Conservation (phyloP, 2,888 invertebrate genomes). For the Mythimna ferrago region DNA sequence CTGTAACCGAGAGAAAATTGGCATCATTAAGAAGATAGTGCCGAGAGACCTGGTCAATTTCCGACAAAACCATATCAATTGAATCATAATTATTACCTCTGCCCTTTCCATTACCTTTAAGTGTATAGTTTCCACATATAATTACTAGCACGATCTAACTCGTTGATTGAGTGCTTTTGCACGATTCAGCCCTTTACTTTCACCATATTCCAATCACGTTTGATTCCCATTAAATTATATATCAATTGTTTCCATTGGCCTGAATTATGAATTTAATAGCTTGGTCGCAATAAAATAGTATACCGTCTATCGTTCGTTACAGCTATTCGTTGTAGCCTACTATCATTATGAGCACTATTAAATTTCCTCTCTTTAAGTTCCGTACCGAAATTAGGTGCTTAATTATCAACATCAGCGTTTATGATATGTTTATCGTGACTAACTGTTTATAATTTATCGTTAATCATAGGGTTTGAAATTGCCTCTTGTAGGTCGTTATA, state of each 20-base stretch:
- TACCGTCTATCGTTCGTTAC: slow-evolving; percentile 33
- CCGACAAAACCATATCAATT: slow-evolving; percentile 40
- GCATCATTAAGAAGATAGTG: slow-evolving; percentile 9
- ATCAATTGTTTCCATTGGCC: slow-evolving; percentile 56
- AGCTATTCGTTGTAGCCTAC: slow-evolving; percentile 51
- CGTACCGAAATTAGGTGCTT: slow-evolving; percentile 53
- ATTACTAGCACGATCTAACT: slow-evolving; percentile 59
- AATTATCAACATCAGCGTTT: slow-evolving; percentile 55
- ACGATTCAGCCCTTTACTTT: slow-evolving; percentile 63
- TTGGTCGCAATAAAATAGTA: slow-evolving; percentile 39
- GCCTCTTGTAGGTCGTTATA: slow-evolving; percentile 34
- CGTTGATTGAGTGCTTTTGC: slow-evolving; percentile 55
- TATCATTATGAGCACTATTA: slow-evolving; percentile 61
- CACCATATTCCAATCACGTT: slow-evolving; percentile 49
- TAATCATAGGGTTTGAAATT: slow-evolving; percentile 53
- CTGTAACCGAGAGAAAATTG: slow-evolving; percentile 38
- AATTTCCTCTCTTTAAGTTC: slow-evolving; percentile 59
- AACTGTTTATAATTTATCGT: slow-evolving; percentile 58
- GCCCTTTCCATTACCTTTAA: slow-evolving; percentile 53
- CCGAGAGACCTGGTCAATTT: slow-evolving; percentile 24
- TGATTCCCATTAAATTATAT: slow-evolving; percentile 50
- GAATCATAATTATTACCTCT: slow-evolving; percentile 42
- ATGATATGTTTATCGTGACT: slow-evolving; percentile 64
- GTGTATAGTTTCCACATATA: slow-evolving; percentile 39
- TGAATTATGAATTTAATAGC: slow-evolving; percentile 53